Evolutionary conservation across 92 coral and sea anemone species (phyloP).

Genomic region (Bergia sp.): DNA sequence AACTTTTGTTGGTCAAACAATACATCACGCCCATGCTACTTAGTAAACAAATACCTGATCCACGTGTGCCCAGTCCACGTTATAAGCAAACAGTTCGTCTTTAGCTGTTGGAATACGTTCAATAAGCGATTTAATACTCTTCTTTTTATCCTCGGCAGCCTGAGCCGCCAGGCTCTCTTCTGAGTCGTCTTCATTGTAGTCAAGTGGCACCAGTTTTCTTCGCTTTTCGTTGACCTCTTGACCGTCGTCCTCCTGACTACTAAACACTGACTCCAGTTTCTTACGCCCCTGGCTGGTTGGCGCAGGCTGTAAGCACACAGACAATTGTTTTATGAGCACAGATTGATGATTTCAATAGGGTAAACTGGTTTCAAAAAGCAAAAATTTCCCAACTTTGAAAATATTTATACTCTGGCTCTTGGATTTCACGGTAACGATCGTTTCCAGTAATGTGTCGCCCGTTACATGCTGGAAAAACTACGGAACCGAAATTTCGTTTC

Average conservation of each 20-base stretch:
- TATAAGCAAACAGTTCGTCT: conserved; percentile 95
- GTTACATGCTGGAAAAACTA: no score
- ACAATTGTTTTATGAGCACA: no score
- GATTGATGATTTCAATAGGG: not conserved
- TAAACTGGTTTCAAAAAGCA: not conserved
- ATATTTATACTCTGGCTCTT: no score
- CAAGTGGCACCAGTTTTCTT: conserved; percentile 90
- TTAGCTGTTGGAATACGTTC: conserved; percentile 99
- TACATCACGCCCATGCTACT: not conserved
- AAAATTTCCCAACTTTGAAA: no score
- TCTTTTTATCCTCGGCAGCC: conserved; percentile 95
- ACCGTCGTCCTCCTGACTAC: conserved; percentile 82
- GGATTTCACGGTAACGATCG: no score
- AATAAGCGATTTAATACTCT: conserved; percentile 92
- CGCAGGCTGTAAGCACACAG: conserved; percentile 59
- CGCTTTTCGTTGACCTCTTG: conserved; percentile 51
- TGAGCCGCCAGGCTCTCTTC: conserved; percentile 68
- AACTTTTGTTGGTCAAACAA: not conserved
- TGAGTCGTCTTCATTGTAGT: conserved; percentile 79
- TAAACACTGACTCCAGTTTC: conserved; percentile 90
- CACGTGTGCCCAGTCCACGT: conserved; percentile 92
- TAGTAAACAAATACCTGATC: conserved; percentile 82
- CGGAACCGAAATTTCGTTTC: no score
- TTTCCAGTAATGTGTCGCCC: no score
- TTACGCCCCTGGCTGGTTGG: conserved; percentile 74